Conservation (phyloP, 2,888 invertebrate species). For the Thera obeliscata region DNA sequence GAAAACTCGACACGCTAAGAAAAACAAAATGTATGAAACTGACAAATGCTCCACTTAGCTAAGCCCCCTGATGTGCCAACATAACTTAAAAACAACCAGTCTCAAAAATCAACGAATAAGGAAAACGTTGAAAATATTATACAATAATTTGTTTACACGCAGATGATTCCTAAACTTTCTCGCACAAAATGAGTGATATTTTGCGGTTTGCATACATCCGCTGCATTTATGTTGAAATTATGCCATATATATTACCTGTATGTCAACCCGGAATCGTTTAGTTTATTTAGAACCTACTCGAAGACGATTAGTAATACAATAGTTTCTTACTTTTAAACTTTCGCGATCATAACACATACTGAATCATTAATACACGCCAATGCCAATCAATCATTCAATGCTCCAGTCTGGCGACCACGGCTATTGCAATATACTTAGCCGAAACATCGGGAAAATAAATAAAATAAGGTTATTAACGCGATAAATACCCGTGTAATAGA, state of each 20-base stretch:
- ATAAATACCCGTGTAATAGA: too few species aligned
- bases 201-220: constrained; percentile 29
- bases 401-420: too few species aligned
- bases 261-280: constrained; percentile 35
- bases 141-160: background rate
- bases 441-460: too few species aligned
- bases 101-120: background rate
- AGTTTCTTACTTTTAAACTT: too few species aligned
- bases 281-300: constrained; percentile 34
- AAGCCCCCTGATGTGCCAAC: background rate
- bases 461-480: too few species aligned
- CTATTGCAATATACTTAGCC: too few species aligned
- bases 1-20: too few species aligned
- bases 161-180: constrained; percentile 32
- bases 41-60: too few species aligned
- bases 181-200: constrained; percentile 19
- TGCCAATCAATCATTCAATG: too few species aligned
- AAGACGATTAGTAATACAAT: constrained; percentile 33
- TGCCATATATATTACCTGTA: constrained; percentile 27
- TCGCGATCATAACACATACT: too few species aligned
- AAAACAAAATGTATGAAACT: too few species aligned
- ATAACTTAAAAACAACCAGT: background rate
- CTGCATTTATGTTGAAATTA: constrained; percentile 28
- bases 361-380: too few species aligned
- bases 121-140: background rate